Conservation (phyloP, 2,797 vertebrate genomes). For the Cryptoblepharus egeriae region DNA sequence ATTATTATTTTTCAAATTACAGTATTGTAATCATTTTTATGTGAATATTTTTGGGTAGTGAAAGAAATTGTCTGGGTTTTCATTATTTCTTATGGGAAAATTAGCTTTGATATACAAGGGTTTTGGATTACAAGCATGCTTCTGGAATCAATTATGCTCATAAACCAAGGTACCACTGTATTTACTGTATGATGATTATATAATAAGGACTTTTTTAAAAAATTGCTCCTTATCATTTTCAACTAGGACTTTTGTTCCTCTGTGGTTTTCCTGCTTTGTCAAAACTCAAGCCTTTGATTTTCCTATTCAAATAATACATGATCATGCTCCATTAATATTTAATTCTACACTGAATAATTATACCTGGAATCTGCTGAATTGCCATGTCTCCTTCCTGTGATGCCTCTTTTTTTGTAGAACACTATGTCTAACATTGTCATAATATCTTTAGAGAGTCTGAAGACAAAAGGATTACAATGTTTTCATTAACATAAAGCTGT, state of each 20-base stretch:
- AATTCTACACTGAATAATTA: conserved; percentile 55
- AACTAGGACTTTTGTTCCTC: conserved; percentile 23
- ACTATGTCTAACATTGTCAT: conserved; percentile 28
- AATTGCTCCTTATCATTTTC: not conserved
- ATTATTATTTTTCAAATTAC: no score
- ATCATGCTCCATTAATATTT: conserved; percentile 45
- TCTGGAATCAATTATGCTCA: no score
- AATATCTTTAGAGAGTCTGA: conserved; percentile 29
- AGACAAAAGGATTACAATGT: conserved; percentile 41
- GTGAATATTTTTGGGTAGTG: no score
- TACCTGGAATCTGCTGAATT: conserved; percentile 48
- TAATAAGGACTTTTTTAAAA: no score
- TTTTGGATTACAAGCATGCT: no score
- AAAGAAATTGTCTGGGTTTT: no score
- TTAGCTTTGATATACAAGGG: no score
- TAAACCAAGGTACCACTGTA: no score
- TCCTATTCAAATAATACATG: conserved; percentile 45
- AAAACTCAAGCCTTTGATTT: conserved; percentile 43
- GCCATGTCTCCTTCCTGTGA: conserved; percentile 11
- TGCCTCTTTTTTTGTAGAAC: conserved; percentile 3
- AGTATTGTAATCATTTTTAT: no score
- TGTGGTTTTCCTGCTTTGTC: conserved; percentile 34
- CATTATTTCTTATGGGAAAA: no score
- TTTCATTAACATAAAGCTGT: conserved; percentile 53
- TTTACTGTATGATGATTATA: no score